Conservation (phyloP, 2,888 invertebrate species). For the Tinea trinotella region DNA sequence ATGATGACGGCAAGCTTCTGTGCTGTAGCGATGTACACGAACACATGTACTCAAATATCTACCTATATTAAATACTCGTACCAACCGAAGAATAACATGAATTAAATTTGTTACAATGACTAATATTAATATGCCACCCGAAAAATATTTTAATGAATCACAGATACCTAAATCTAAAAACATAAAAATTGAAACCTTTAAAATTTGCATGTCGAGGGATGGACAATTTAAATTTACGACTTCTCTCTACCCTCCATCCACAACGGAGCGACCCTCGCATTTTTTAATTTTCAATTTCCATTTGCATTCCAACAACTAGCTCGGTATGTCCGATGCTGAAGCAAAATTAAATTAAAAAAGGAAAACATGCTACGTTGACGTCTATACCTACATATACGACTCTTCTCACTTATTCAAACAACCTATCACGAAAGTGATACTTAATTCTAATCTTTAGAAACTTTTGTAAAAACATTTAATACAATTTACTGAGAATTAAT, state of each 20-base stretch:
- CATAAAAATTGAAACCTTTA: constrained; percentile 24
- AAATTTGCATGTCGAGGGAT: constrained; percentile 67
- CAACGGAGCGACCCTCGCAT: constrained; percentile 55
- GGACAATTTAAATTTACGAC: constrained; percentile 71
- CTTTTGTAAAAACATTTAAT: no score
- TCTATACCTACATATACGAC: background rate
- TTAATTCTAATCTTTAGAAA: background rate
- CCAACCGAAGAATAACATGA: constrained; percentile 4
- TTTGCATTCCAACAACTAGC: constrained; percentile 59
- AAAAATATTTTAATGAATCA: background rate
- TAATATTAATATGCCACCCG: background rate
- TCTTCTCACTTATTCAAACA: background rate
- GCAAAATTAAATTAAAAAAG: constrained; percentile 16
- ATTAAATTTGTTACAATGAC: background rate
- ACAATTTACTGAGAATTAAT: background rate
- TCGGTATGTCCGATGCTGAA: constrained; percentile 17
- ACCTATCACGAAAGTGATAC: background rate
- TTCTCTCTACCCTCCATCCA: constrained; percentile 49
- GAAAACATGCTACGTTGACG: constrained; percentile 8
- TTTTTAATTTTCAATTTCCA: constrained; percentile 71
- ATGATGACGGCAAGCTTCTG: constrained; percentile 41
- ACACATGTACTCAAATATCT: constrained; percentile 3
- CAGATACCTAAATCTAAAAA: background rate
- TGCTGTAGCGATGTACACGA: constrained; percentile 2
- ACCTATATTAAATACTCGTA: no score